These are phyloP conservation scores for Notospermus geniculatus DNA, from an alignment of 1,140 invertebrate genomes.

Conservation along the genomic window DNA sequence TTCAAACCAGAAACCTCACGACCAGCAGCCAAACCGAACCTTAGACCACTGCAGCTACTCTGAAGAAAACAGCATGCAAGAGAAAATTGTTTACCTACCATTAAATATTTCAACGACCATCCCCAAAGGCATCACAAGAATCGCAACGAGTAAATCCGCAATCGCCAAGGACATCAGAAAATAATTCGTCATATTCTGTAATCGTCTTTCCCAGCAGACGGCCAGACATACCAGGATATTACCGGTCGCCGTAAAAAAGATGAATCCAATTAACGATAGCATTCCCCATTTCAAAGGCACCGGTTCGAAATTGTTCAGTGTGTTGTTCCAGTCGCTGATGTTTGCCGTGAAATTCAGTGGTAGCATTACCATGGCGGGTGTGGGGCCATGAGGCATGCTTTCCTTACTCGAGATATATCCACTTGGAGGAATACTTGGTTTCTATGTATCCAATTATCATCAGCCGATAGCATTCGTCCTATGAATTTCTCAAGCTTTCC, in stretches of 20 bases:
- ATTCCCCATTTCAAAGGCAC: constrained; percentile 34
- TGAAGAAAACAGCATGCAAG: too few relatives aligned
- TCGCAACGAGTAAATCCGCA: constrained; percentile 90
- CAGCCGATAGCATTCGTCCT: too few relatives aligned
- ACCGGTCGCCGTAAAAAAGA: constrained; percentile 79
- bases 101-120: constrained; percentile 82
- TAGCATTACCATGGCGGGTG: neutral
- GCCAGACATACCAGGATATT: constrained; percentile 94
- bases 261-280: constrained; percentile 63
- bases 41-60: too few relatives aligned
- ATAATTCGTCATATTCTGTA: constrained; percentile 96
- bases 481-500: too few relatives aligned
- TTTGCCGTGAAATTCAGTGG: neutral
- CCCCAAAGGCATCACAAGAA: constrained; percentile 94
- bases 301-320: neutral
- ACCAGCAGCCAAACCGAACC: too few relatives aligned
- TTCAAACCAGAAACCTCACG: too few relatives aligned
- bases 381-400: too few relatives aligned
- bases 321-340: too few relatives aligned
- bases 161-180: constrained; percentile 96
- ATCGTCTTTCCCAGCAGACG: constrained; percentile 92
- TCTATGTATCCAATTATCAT: too few relatives aligned
- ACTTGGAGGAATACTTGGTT: too few relatives aligned
- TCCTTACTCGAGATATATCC: too few relatives aligned
- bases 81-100: neutral